Percentiles rank a stretch among this genome's conserved stretches.
Evolutionary conservation across 2,113 vertebrate genomes (phyloP).

Genomic region (Ailuropoda melanoleuca): DNA sequence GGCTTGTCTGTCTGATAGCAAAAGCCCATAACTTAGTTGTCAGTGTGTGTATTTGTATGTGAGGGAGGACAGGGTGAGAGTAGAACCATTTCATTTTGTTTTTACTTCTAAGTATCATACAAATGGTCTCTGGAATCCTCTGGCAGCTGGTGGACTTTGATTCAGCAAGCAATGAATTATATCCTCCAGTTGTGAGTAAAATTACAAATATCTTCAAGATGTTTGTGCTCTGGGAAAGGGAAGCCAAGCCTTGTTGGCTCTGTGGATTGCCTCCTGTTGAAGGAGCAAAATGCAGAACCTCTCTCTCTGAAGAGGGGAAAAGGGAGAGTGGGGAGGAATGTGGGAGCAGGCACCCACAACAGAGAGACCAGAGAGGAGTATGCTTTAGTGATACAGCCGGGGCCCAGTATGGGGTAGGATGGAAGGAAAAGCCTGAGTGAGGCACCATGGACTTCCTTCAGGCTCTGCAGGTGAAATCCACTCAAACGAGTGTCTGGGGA

Average conservation of each 20-base stretch:
- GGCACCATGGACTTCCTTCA: background rate
- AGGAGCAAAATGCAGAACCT: background rate
- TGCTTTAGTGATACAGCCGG: background rate
- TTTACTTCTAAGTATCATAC: constrained; percentile 47
- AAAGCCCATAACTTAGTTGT: background rate
- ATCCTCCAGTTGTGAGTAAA: constrained; percentile 60
- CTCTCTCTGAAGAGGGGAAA: background rate
- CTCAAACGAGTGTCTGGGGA: background rate
- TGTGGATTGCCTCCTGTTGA: constrained; percentile 15
- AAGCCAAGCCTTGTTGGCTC: constrained; percentile 32
- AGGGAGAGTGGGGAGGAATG: background rate
- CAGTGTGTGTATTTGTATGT: background rate
- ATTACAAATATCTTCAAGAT: constrained; percentile 77
- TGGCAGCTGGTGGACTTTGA: constrained; percentile 63
- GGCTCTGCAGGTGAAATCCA: background rate
- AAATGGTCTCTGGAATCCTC: constrained; percentile 54
- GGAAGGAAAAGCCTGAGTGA: background rate
- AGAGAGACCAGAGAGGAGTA: background rate
- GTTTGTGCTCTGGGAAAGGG: constrained; percentile 48
- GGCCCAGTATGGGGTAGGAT: background rate
- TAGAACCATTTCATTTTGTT: constrained; percentile 43
- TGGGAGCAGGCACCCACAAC: background rate
- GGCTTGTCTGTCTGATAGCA: background rate
- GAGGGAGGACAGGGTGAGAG: background rate
- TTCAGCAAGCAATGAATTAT: constrained; percentile 73